Conservation (phyloP, 2,113 vertebrate species). For the Promerops cafer region DNA sequence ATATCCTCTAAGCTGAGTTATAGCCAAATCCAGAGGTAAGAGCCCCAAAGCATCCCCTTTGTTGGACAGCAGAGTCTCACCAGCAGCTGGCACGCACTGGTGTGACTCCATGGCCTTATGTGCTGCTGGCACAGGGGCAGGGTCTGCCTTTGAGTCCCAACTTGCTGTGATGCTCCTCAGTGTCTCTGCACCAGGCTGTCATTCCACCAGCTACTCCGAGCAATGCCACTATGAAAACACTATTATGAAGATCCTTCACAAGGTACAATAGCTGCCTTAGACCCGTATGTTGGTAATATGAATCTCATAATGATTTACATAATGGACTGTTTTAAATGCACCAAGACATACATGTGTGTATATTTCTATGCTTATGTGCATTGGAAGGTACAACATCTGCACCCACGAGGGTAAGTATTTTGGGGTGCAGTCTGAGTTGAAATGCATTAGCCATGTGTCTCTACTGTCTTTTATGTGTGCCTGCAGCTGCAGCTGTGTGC, state of each 20-base stretch:
- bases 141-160: neutral
- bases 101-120: neutral
- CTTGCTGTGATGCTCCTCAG: fast-evolving
- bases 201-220: neutral
- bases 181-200: neutral
- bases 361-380: neutral
- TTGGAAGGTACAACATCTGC: neutral
- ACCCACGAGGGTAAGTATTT: neutral
- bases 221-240: neutral
- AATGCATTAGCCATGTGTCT: neutral
- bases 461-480: neutral
- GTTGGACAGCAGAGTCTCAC: neutral
- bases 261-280: neutral
- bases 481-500: neutral
- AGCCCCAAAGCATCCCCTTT: neutral
- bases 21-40: neutral
- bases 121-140: neutral
- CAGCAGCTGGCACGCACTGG: fast-evolving
- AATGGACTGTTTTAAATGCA: neutral
- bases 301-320: neutral
- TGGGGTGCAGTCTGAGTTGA: neutral
- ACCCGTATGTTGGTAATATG: neutral
- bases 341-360: neutral
- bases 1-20: neutral
- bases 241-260: neutral